Conservation (phyloP, 1,140 invertebrate species). For the Ylistrum balloti region DNA sequence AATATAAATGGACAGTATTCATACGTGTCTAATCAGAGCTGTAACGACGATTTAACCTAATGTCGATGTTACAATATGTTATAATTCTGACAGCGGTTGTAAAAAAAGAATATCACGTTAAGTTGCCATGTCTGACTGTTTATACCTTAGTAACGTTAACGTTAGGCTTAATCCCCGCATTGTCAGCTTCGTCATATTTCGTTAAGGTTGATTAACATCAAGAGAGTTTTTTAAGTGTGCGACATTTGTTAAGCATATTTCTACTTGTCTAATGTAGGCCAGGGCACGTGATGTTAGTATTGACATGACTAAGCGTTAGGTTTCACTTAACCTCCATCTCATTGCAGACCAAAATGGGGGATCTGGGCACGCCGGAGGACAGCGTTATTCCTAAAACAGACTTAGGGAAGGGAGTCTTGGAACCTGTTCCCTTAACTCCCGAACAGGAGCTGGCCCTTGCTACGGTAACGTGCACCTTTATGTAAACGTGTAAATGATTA, state of each 20-base stretch:
- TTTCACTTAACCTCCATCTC: not conserved
- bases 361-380: not conserved
- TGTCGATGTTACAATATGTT: too few species aligned
- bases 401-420: not conserved
- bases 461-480: not conserved
- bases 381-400: not conserved
- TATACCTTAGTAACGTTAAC: not conserved
- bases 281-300: not conserved
- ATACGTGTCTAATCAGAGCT: too few species aligned
- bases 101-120: too few species aligned
- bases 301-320: not conserved
- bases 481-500: not conserved
- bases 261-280: not conserved
- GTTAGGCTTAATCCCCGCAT: not conserved
- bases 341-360: not conserved
- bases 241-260: not conserved
- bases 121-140: too few species aligned
- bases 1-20: too few species aligned
- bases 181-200: not conserved
- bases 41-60: too few species aligned
- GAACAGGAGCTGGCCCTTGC: not conserved
- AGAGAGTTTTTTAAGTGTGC: not conserved
- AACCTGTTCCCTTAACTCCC: not conserved
- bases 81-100: too few species aligned
- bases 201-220: not conserved